These are phyloP conservation scores for Hoplias malabaricus DNA, from an alignment of 2,113 vertebrate genomes.

Conservation along the genomic window DNA sequence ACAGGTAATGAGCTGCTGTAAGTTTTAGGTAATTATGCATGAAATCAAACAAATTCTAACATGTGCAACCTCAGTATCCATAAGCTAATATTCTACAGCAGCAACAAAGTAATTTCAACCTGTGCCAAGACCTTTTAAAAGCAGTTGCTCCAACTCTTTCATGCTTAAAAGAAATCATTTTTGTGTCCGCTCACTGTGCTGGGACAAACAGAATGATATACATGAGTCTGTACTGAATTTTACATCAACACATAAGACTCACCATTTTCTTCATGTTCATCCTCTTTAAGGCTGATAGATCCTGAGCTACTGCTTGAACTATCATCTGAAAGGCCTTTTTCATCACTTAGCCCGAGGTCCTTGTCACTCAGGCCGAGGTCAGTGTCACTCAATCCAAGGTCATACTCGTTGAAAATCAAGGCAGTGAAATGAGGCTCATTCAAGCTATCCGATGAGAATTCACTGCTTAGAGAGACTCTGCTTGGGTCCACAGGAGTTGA, in stretches of 20 bases:
- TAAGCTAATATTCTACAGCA: neutral
- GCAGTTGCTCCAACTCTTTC: neutral
- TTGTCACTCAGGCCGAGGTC: conserved; percentile 46
- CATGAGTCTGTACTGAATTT: too few relatives aligned
- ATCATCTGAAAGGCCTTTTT: conserved; percentile 66
- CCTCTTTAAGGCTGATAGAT: conserved; percentile 57
- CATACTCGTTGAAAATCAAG: conserved; percentile 26
- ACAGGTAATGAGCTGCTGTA: neutral
- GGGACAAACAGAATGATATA: neutral
- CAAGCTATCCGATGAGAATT: conserved; percentile 57
- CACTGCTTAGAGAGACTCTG: conserved; percentile 54
- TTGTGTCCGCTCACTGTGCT: neutral
- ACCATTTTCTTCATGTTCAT: conserved; percentile 70
- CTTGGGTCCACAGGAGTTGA: conserved; percentile 69
- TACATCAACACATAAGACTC: conserved; percentile 51
- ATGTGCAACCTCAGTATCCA: neutral
- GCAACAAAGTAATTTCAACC: neutral
- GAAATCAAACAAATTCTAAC: neutral
- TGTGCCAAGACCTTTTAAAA: neutral
- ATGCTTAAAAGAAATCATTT: neutral
- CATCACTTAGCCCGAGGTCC: conserved; percentile 54
- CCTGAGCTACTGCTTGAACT: conserved; percentile 50
- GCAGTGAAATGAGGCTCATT: conserved; percentile 29
- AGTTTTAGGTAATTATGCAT: neutral
- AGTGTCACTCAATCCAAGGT: conserved; percentile 51